phyloP scores from a whole-genome alignment of 30 jellyfish, hydroid and myxozoan species.

The Pelagia noctiluca region DNA sequence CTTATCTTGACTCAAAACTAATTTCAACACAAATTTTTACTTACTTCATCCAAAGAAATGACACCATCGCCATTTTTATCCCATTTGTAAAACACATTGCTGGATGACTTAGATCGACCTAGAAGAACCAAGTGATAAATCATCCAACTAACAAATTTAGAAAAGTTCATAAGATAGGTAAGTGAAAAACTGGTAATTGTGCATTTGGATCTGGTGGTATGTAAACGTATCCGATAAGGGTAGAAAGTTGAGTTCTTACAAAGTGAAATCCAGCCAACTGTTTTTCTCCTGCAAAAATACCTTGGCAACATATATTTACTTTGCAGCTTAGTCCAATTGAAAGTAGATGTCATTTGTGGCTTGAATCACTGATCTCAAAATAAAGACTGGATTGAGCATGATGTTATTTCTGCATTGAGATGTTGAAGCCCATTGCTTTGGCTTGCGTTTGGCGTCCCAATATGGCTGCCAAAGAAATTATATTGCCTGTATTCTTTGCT shows the following conservation, averaged over 20 bases:
- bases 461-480: too few relatives aligned
- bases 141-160: neutral
- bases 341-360: too few relatives aligned
- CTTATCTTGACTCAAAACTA: too few relatives aligned
- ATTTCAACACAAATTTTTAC: too few relatives aligned
- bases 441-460: too few relatives aligned
- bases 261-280: neutral
- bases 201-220: neutral
- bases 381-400: too few relatives aligned
- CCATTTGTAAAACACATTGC: slow-evolving; percentile 74
- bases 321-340: too few relatives aligned
- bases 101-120: slow-evolving; percentile 59
- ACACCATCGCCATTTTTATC: slow-evolving; percentile 78
- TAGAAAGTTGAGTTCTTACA: neutral
- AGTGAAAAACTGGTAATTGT: neutral
- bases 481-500: too few relatives aligned
- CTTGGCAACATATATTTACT: neutral
- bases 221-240: neutral
- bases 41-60: slow-evolving; percentile 64
- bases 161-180: neutral
- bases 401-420: too few relatives aligned
- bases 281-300: neutral
- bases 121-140: neutral
- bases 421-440: too few relatives aligned
- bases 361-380: too few relatives aligned